Conservation (phyloP, 2,113 vertebrate genomes). For the Sinocyclocheilus rhinocerous region DNA sequence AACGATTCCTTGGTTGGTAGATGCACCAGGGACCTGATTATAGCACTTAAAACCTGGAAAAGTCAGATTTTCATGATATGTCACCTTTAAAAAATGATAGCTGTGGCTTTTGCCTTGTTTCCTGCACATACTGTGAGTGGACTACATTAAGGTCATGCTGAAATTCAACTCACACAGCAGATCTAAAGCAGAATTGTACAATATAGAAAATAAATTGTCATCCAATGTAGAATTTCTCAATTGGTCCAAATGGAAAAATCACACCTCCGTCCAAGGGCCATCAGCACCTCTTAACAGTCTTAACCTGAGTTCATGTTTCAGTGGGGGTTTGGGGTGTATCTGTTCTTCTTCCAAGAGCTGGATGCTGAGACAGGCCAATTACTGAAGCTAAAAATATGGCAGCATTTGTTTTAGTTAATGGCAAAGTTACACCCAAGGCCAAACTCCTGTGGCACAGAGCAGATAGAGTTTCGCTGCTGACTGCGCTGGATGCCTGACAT, state of each 20-base stretch:
- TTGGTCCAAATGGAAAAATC: conserved; percentile 69
- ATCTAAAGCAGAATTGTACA: not conserved
- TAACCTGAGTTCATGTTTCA: conserved; percentile 74
- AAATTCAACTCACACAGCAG: not conserved
- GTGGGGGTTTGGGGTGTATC: conserved; percentile 60
- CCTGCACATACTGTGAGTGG: not conserved
- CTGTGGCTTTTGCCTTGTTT: not conserved
- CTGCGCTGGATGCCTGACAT: conserved; percentile 74
- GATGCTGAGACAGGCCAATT: conserved; percentile 78
- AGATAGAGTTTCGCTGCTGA: conserved; percentile 82
- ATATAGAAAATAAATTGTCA: not conserved
- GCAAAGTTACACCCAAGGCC: conserved; percentile 69
- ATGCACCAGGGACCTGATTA: no score
- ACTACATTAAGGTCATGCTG: not conserved
- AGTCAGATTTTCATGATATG: no score
- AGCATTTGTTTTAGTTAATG: conserved; percentile 80
- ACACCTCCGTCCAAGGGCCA: conserved; percentile 58
- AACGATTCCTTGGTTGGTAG: no score
- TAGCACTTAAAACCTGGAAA: no score
- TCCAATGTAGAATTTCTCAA: conserved; percentile 10
- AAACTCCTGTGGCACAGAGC: conserved; percentile 65
- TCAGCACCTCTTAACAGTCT: conserved; percentile 72
- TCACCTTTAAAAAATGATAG: not conserved
- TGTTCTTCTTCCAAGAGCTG: conserved; percentile 65
- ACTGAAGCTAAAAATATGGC: conserved; percentile 80